phyloP scores from a whole-genome alignment of 2,797 vertebrate genomes.

The Cossypha heuglini region DNA sequence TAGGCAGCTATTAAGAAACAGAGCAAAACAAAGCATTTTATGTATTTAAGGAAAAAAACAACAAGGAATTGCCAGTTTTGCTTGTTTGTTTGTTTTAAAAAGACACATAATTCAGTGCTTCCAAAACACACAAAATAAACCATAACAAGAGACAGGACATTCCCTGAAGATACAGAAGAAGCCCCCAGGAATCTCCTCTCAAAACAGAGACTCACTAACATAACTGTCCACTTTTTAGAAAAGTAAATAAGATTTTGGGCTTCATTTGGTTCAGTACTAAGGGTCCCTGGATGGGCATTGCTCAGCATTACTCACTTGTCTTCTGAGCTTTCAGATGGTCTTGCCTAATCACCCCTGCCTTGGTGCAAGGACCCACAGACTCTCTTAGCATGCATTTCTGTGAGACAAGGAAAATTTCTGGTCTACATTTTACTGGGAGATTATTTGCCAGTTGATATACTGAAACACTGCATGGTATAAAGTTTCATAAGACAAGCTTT shows the following conservation, averaged over 20 bases:
- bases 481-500: not conserved
- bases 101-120: not conserved
- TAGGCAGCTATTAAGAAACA: conserved; percentile 1
- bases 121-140: not conserved
- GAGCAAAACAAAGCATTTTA: not conserved
- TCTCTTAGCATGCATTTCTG: not conserved
- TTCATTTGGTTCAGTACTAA: not conserved
- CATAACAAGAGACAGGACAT: fast-evolving
- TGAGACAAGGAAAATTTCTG: not conserved
- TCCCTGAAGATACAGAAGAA: not conserved
- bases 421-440: not conserved
- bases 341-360: not conserved
- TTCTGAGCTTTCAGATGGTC: not conserved
- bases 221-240: not conserved
- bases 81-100: not conserved
- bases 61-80: not conserved
- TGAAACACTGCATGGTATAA: not conserved
- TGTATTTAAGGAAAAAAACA: not conserved
- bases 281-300: not conserved
- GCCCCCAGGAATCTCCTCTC: not conserved
- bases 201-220: not conserved
- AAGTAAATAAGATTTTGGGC: not conserved
- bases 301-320: not conserved
- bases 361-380: not conserved
- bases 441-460: not conserved